A percentile compares a stretch with the other conserved stretches of the same genome.
Evolutionary conservation across 2,797 vertebrate species (phyloP).

Genomic region (Pangasius macronema): DNA sequence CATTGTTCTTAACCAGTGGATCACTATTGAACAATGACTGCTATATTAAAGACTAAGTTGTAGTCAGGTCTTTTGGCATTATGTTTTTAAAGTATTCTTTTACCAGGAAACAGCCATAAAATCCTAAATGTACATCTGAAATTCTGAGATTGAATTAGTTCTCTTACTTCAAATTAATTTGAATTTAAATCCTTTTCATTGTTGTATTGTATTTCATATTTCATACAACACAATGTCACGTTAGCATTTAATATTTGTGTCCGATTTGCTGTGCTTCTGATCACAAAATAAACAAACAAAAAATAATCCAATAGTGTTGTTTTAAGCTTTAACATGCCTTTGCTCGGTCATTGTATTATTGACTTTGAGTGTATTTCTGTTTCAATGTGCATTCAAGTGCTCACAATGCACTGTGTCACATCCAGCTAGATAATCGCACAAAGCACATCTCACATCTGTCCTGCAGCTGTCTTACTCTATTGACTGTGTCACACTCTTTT

Average conservation of each 20-base stretch:
- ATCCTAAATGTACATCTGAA: background rate
- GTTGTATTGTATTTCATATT: background rate
- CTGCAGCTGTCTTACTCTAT: conserved; percentile 91
- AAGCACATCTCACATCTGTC: conserved; percentile 83
- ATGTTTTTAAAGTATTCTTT: background rate
- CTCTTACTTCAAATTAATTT: background rate
- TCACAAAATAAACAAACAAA: background rate
- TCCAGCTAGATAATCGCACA: conserved; percentile 71
- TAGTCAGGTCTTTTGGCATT: background rate
- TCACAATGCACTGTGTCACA: conserved; percentile 71
- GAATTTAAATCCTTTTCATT: background rate
- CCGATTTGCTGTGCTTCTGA: background rate
- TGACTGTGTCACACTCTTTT: conserved; percentile 81
- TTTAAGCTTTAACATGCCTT: conserved; percentile 31
- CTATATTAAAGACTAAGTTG: background rate
- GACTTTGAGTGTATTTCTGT: conserved; percentile 63
- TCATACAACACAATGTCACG: background rate
- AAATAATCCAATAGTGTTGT: background rate
- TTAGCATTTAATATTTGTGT: background rate
- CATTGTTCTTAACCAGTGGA: background rate
- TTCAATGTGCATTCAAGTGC: conserved; percentile 70
- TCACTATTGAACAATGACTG: background rate
- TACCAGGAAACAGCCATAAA: background rate
- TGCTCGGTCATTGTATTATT: conserved; percentile 59
- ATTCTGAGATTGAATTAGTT: background rate